Evolutionary conservation across 1,140 invertebrate species (phyloP), one percentile per base, ranked within the genome.

Genomic region (Atta cephalotes): DNA sequence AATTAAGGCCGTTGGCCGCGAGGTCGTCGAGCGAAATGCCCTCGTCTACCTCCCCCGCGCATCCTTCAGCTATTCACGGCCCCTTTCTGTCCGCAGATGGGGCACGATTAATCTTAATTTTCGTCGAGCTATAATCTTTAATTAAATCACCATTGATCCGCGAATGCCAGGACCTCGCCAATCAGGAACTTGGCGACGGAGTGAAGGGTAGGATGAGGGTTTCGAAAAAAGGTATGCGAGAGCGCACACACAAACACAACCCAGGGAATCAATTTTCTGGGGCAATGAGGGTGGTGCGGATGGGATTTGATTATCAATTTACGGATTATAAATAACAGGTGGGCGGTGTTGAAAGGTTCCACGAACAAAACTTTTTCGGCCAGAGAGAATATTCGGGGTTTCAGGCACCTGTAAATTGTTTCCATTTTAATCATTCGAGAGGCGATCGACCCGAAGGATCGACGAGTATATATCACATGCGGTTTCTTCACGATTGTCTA

Each of bases 111-210:
- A 94, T 94, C 93, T 94, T 93, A 93, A 94, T 94, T 94, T 93
- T 93, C 91, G 90, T 91, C 90, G 88, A 87, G 87, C 88, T 89
- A 93, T 92, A 93, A 94, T 94, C 93, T 94, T 94, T 93, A 94
- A 94, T 94, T 94, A 94, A 93, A 94, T 94, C 93, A 92, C 89
- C 90, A 94, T 94, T 94, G 93, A 94, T 94, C 91, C 92, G 77
- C 77, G 71, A 78, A 49, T 87, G 71, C 49, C 80, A 70, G 84
- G 72, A 85, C 45, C 45, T 87, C 45, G 58, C 51, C 84, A 85
- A 89, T 87, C 80, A 66, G 66, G 49, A 66, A 76, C 71, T 66
- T 53, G 18, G 16, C 14, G 60, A 60, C 66, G 58, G 49, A 25
- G 70, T 16, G 25, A 10, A 21, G 74, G 58, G n/a, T 39, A 74